Conservation (phyloP, 2,888 invertebrate species). For the Euclidia mi region DNA sequence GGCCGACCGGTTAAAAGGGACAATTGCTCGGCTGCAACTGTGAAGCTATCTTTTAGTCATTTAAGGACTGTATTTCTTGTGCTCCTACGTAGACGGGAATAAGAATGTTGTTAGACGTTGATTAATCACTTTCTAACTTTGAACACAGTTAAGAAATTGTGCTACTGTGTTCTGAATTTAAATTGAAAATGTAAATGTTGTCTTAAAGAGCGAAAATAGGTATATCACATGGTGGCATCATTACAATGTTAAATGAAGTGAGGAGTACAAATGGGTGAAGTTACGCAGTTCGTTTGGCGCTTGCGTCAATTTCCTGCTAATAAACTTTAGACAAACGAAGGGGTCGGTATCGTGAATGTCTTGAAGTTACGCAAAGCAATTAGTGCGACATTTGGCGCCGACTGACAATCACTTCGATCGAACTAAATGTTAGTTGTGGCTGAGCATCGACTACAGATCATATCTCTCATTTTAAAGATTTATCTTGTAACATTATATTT, state of each 20-base stretch:
- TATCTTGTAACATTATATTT: too few species aligned
- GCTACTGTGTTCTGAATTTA: slow-evolving; percentile 64
- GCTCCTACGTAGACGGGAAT: slow-evolving; percentile 63
- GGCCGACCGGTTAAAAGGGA: slow-evolving; percentile 80
- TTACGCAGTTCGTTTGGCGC: slow-evolving; percentile 62
- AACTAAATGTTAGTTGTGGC: slow-evolving; percentile 45
- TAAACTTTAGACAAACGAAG: slow-evolving; percentile 73
- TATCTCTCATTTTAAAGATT: too few species aligned
- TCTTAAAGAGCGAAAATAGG: slow-evolving; percentile 51
- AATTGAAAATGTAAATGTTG: slow-evolving; percentile 69
- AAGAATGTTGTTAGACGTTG: slow-evolving; percentile 75
- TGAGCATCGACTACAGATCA: slow-evolving; percentile 22
- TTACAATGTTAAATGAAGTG: slow-evolving; percentile 69
- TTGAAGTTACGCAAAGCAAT: slow-evolving; percentile 71
- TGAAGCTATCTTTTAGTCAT: slow-evolving; percentile 79
- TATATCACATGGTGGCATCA: slow-evolving; percentile 51
- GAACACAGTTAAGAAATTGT: slow-evolving; percentile 62
- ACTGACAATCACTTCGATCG: slow-evolving; percentile 47
- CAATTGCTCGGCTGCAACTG: slow-evolving; percentile 79
- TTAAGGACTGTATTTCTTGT: slow-evolving; percentile 79
- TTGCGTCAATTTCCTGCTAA: slow-evolving; percentile 71
- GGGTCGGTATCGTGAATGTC: slow-evolving; percentile 63
- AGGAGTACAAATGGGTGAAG: slow-evolving; percentile 67
- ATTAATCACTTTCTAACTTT: slow-evolving; percentile 71
- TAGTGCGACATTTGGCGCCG: slow-evolving; percentile 71